Evolutionary conservation across 2,113 vertebrate genomes (phyloP).

Genomic region (Notarius quadriscutis): DNA sequence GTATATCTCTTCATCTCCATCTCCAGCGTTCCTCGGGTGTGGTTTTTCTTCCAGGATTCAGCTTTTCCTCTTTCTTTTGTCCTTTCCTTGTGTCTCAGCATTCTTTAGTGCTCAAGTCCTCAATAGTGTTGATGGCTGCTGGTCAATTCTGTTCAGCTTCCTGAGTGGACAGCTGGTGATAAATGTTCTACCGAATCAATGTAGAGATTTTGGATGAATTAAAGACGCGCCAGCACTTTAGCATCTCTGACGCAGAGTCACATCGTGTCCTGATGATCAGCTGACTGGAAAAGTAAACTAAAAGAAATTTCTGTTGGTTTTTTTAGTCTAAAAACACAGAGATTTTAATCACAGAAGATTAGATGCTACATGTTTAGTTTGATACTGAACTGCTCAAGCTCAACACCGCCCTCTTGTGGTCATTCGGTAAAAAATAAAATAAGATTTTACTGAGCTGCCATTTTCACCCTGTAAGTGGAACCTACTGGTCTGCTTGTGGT

Average conservation of each 20-base stretch:
- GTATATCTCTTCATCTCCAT: conserved; percentile 38
- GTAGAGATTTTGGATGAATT: conserved; percentile 32
- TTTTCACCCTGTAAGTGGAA: too few species aligned
- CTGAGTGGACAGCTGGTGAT: conserved; percentile 32
- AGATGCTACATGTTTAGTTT: background rate
- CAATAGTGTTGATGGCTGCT: conserved; percentile 28
- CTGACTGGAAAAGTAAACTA: background rate
- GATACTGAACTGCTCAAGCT: background rate
- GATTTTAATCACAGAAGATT: background rate
- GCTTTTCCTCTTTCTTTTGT: conserved; percentile 20
- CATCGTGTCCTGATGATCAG: background rate
- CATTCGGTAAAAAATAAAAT: background rate
- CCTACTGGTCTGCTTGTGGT: too few species aligned
- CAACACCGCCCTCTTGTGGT: conserved; percentile 46
- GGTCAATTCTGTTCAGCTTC: conserved; percentile 30
- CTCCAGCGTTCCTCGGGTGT: background rate
- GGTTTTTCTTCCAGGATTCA: too few species aligned
- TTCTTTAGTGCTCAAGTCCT: conserved; percentile 28
- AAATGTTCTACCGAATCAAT: conserved; percentile 37
- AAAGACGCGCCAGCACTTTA: conserved; percentile 1
- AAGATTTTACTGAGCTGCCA: background rate
- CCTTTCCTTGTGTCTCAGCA: conserved; percentile 1
- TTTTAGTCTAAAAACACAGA: background rate
- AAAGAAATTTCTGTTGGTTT: background rate
- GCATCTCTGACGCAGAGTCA: background rate